A percentile compares a stretch with the other conserved stretches of the same genome.
Evolutionary conservation across 2,797 vertebrate genomes (phyloP).

Genomic region (Gambusia yucatana): DNA sequence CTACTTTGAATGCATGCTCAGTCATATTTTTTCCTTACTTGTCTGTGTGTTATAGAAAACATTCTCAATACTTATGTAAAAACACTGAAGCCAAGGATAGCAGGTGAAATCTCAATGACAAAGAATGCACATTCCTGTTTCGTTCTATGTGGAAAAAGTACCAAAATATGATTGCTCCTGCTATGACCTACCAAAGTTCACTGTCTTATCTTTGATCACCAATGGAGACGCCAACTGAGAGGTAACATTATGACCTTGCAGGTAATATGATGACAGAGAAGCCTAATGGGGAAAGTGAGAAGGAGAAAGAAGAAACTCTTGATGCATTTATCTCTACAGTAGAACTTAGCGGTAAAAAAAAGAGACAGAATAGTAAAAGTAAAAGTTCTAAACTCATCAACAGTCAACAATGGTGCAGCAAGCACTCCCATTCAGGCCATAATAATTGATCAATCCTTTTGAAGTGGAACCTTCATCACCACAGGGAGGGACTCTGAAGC

Average conservation of each 20-base stretch:
- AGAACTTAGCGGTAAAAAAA: neutral
- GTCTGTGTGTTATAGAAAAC: neutral
- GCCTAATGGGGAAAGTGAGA: conserved; percentile 21
- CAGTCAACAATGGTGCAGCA: conserved; percentile 1
- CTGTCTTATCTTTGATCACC: conserved; percentile 1
- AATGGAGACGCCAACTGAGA: conserved; percentile 6
- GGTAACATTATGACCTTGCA: conserved; percentile 8
- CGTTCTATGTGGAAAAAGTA: neutral
- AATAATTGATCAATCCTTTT: conserved; percentile 7
- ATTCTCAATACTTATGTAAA: neutral
- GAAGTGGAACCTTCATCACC: neutral
- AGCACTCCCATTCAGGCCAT: conserved; percentile 7
- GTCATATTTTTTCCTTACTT: neutral
- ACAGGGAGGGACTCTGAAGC: conserved; percentile 4
- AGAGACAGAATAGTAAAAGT: neutral
- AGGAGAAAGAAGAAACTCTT: conserved; percentile 21
- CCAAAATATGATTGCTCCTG: neutral
- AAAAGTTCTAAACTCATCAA: conserved; percentile 13
- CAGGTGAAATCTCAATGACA: neutral
- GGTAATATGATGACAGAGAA: conserved; percentile 1
- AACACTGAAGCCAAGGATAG: neutral
- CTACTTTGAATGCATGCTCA: neutral
- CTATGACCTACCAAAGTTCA: conserved; percentile 10
- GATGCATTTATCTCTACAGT: conserved; percentile 35
- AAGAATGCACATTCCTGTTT: neutral